Evolutionary conservation across 2,888 invertebrate species (phyloP), one percentile per base, ranked within the genome.

Genomic region (Pachydiplax longipennis): DNA sequence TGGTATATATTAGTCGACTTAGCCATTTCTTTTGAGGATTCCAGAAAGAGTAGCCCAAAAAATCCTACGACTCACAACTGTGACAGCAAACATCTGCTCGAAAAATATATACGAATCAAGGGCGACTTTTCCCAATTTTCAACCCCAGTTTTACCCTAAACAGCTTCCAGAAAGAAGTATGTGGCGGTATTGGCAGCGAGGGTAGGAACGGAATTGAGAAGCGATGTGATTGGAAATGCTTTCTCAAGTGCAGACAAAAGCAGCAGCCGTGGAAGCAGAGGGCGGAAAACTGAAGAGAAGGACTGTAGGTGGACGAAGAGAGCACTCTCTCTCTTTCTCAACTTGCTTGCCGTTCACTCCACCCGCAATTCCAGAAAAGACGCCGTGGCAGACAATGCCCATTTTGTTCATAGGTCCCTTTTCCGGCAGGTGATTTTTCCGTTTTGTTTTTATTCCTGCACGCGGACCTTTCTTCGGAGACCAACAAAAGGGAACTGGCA

Each of bases 341-440:
- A 53, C 35, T 58, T 35, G 83, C 58, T 58, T 83, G 87, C 61
- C 87, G 87, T 61, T 83, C 83, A 61, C 83, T 83, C 87, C 82
- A 31, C 87, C 58, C 87, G 87, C 61, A 61, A 87, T 61, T 87
- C 61, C 87, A 87, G 87, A 87, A 87, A 87, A 87, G 87, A 87
- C 87, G 87, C 87, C 61, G 58, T 40, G 37, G 65, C 87, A 87
- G 87, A 87, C 87, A 87, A 87, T 87, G 87, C 87, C 87, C 58
- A 87, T 87, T 87, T 87, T 87, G 87, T 87, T 87, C 87, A 87
- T 87, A 87, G 87, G 87, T 58, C 87, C 87, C 87, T 87, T 87
- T 87, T 87, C 87, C 87, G 87, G 87, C 87, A 87, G 87, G 61
- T 87, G 87, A 58, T 53, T 83, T 87, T 61, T 87, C 61, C 40